phyloP scores from a whole-genome alignment of 1,140 invertebrate species.

The Cepaea nemoralis region DNA sequence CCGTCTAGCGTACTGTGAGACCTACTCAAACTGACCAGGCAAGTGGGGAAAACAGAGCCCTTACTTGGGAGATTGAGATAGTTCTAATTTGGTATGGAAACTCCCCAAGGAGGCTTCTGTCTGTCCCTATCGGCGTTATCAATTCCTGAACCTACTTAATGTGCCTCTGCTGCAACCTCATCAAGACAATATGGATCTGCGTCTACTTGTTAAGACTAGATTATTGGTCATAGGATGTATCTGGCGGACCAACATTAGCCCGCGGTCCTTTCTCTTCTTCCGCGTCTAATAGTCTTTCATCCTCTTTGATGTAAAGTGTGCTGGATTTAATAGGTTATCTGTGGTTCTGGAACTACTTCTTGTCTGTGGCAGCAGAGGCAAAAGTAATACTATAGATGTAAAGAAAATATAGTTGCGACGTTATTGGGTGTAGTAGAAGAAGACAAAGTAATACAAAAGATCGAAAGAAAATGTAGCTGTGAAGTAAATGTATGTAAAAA shows the following conservation, averaged over 20 bases:
- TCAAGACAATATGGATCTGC: background rate
- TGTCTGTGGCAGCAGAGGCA: background rate
- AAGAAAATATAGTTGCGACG: no score
- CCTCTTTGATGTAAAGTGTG: background rate
- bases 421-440: no score
- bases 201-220: background rate
- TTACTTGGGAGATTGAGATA: background rate
- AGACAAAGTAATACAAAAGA: no score
- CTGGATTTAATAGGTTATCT: background rate
- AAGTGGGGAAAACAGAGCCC: background rate
- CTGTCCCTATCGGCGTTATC: background rate
- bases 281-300: background rate
- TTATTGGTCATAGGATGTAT: background rate
- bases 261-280: background rate
- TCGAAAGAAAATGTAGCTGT: no score
- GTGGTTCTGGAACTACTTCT: background rate
- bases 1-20: background rate
- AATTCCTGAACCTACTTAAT: background rate
- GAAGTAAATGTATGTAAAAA: no score
- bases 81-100: background rate
- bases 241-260: background rate
- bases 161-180: background rate
- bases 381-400: background rate
- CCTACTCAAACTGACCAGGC: background rate
- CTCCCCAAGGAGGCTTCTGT: background rate